phyloP scores from a whole-genome alignment of 2,797 vertebrate genomes.

The Poeciliopsis paucimaculata region DNA sequence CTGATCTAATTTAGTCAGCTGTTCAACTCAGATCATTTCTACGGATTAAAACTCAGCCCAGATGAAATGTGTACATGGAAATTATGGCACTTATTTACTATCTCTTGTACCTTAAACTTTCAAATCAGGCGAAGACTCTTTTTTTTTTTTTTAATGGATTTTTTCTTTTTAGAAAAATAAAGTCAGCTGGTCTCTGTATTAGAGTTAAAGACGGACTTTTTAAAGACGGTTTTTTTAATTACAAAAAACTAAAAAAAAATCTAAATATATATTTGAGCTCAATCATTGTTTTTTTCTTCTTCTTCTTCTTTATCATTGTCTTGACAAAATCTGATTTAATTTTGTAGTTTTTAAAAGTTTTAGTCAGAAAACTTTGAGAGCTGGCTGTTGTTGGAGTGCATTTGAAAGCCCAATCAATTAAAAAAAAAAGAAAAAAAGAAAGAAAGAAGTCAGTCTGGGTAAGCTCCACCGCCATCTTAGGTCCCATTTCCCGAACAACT shows the following conservation, averaged over 20 bases:
- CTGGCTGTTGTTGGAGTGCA: slow-evolving; percentile 49
- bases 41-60: not conserved
- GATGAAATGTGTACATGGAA: not conserved
- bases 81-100: not conserved
- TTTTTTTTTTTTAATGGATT: not conserved
- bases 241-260: not conserved
- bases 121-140: not conserved
- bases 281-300: not conserved
- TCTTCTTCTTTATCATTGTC: not conserved
- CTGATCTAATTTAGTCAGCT: not conserved
- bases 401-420: slow-evolving; percentile 56
- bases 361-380: slow-evolving; percentile 45
- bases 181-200: not conserved
- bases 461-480: slow-evolving; percentile 57
- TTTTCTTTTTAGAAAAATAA: not conserved
- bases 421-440: slow-evolving; percentile 23
- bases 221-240: not conserved
- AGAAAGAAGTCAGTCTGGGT: slow-evolving; percentile 36
- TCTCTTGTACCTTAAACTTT: not conserved
- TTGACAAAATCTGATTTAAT: not conserved
- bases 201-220: not conserved
- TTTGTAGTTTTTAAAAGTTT: slow-evolving; percentile 1
- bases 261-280: not conserved
- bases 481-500: slow-evolving; percentile 65
- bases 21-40: not conserved